Evolutionary conservation across 2,113 vertebrate species (phyloP).

Genomic region (Tragelaphus scriptus): DNA sequence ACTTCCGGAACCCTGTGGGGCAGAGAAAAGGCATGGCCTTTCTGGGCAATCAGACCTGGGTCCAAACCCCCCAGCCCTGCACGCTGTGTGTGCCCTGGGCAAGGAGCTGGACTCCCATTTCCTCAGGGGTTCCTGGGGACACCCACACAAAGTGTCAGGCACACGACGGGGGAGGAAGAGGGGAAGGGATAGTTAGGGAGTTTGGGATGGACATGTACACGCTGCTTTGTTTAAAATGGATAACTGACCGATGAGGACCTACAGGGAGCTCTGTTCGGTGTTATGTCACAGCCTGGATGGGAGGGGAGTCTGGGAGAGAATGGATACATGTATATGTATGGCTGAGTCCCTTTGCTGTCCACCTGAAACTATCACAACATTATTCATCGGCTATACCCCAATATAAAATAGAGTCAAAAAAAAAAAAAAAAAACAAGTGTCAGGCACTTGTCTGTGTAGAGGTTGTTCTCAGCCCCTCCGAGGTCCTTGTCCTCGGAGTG

Average conservation of each 20-base stretch:
- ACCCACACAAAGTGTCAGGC: background rate
- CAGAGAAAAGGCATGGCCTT: background rate
- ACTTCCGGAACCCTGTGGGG: background rate
- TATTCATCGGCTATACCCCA: background rate
- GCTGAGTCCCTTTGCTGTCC: background rate
- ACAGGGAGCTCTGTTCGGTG: background rate
- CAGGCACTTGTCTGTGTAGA: background rate
- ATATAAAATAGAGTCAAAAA: background rate
- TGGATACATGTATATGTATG: background rate
- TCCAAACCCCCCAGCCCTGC: background rate
- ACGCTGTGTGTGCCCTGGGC: background rate
- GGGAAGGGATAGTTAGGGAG: background rate
- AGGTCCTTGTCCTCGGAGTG: background rate
- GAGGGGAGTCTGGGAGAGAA: background rate
- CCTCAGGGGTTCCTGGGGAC: background rate
- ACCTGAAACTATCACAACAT: background rate
- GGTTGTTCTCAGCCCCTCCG: background rate
- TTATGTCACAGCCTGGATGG: background rate
- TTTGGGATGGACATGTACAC: background rate
- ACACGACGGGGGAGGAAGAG: background rate
- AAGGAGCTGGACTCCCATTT: background rate
- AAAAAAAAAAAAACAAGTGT: background rate
- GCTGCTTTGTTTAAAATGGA: background rate
- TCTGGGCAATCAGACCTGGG: background rate
- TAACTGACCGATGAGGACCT: background rate